Conservation (phyloP, 1,140 invertebrate species). For the Leptopilina clavipes region DNA sequence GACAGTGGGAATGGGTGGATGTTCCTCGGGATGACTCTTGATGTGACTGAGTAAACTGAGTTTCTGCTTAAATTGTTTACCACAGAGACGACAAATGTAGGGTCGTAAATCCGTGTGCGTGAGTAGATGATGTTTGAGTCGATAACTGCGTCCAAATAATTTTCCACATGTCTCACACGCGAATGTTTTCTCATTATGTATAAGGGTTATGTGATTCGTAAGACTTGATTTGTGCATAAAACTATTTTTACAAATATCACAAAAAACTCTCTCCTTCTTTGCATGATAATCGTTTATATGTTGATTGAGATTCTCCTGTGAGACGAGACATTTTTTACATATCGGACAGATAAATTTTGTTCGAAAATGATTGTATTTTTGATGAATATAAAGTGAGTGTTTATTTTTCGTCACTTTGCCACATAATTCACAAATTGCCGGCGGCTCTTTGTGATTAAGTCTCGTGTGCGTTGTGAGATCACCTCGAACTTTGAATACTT, state of each 20-base stretch:
- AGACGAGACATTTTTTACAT: slow-evolving; percentile 72
- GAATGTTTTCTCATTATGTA: slow-evolving; percentile 83
- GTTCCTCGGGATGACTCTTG: slow-evolving; percentile 73
- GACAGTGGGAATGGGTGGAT: slow-evolving; percentile 59
- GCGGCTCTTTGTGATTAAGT: background rate
- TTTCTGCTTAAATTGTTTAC: slow-evolving; percentile 80
- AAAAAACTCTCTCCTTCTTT: too few species aligned
- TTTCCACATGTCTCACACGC: slow-evolving; percentile 84
- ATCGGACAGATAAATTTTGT: slow-evolving; percentile 58
- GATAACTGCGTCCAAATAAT: slow-evolving; percentile 80
- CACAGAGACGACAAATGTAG: slow-evolving; percentile 87
- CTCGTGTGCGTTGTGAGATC: background rate
- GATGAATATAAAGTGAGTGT: slow-evolving; percentile 62
- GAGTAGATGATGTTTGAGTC: slow-evolving; percentile 82
- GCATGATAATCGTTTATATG: slow-evolving; percentile 79
- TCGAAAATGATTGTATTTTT: slow-evolving; percentile 62
- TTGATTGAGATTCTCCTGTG: slow-evolving; percentile 74
- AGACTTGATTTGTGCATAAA: slow-evolving; percentile 78
- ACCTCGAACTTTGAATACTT: background rate
- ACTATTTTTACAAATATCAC: slow-evolving; percentile 71
- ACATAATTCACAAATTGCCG: slow-evolving; percentile 66
- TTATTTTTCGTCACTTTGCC: slow-evolving; percentile 70
- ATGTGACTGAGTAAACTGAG: slow-evolving; percentile 78
- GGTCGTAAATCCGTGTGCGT: slow-evolving; percentile 88
- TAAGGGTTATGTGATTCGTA: slow-evolving; percentile 81